Evolutionary conservation across 2,113 vertebrate species (phyloP).

Genomic region (Ciconia maguari): DNA sequence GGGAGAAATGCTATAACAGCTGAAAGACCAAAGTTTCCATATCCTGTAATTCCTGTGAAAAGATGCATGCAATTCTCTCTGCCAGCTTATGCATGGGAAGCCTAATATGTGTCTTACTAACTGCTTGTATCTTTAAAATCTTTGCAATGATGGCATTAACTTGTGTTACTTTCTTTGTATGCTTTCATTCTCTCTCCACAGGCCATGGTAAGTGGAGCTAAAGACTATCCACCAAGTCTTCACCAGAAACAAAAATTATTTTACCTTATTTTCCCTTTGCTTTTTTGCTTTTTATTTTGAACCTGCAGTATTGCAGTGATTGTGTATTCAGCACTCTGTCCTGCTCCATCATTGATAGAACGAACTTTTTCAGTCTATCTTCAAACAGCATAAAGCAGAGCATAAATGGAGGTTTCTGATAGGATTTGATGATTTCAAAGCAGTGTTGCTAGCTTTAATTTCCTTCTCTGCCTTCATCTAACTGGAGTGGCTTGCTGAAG

Average conservation of each 20-base stretch:
- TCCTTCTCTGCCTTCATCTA: not conserved
- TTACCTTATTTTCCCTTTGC: not conserved
- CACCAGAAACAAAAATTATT: not conserved
- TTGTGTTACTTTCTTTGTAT: constrained; percentile 83
- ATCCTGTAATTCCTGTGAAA: not conserved
- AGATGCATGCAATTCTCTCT: not conserved
- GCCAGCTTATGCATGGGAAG: not conserved
- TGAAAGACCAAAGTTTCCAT: not conserved
- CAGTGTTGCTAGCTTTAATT: not conserved
- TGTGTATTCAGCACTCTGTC: not conserved
- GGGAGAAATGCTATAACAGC: not conserved
- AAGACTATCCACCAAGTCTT: not conserved
- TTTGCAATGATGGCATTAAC: constrained; percentile 69
- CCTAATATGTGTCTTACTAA: not conserved
- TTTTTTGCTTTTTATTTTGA: not conserved
- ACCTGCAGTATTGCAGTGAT: not conserved
- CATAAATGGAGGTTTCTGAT: not conserved
- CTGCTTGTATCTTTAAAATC: not conserved
- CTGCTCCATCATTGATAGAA: constrained; percentile 45
- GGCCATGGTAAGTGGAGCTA: constrained; percentile 91
- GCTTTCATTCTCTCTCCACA: constrained; percentile 84
- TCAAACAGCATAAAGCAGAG: not conserved
- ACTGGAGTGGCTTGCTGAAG: not conserved
- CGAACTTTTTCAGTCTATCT: not conserved
- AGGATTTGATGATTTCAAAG: not conserved